Percentiles rank a stretch among this genome's conserved stretches.
These are phyloP conservation scores for Bubo bubo DNA, from an alignment of 2,113 vertebrate genomes.

Conservation along the genomic window DNA sequence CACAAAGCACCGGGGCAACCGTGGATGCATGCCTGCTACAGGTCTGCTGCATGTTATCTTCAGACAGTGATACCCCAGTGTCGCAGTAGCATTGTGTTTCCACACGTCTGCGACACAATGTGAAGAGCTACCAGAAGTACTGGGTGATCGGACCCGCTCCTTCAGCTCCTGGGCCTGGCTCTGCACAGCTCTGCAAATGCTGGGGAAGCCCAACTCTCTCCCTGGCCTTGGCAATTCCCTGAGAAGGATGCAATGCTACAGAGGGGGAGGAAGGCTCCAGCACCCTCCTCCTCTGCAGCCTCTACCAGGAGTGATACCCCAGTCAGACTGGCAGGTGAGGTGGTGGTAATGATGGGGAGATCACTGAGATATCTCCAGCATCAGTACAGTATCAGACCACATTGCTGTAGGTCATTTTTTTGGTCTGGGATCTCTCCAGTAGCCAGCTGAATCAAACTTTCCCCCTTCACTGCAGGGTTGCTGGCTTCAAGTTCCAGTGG, in stretches of 20 bases:
- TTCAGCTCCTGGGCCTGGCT: neutral
- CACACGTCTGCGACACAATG: neutral
- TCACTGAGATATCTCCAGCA: neutral
- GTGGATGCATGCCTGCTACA: neutral
- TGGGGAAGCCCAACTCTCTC: neutral
- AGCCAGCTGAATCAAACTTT: neutral
- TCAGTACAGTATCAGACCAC: neutral
- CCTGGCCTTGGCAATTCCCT: neutral
- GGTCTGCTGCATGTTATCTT: neutral
- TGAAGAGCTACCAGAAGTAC: neutral
- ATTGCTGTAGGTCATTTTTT: neutral
- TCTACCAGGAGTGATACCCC: neutral
- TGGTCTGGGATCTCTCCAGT: neutral
- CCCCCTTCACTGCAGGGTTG: neutral
- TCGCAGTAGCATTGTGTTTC: neutral
- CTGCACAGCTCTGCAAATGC: neutral
- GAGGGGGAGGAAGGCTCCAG: neutral
- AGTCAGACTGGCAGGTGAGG: accelerated
- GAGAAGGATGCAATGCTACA: neutral
- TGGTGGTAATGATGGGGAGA: neutral
- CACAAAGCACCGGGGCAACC: neutral
- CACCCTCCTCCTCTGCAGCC: neutral
- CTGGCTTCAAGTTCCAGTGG: neutral
- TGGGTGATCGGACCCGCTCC: neutral
- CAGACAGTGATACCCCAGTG: neutral